Conservation (phyloP, 2,888 invertebrate genomes). For the Caenorhabditis macrosperma region DNA sequence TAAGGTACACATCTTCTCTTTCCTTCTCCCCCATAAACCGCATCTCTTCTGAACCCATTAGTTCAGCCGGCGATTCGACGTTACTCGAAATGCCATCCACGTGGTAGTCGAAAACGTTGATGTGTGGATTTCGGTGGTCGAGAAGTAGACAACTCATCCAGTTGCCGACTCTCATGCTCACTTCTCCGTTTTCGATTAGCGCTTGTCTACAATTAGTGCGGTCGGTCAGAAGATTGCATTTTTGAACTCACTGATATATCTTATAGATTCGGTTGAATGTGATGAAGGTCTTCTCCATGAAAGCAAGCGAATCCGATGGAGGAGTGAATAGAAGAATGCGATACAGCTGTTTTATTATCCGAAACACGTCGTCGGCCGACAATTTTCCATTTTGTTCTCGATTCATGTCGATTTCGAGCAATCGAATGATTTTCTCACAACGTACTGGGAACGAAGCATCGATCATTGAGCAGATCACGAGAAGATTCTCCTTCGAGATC, state of each 20-base stretch:
- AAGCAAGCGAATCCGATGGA: slow-evolving; percentile 62
- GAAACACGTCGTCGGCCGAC: slow-evolving; percentile 66
- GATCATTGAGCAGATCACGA: slow-evolving; percentile 49
- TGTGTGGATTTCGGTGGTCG: slow-evolving; percentile 73
- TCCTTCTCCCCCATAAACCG: slow-evolving; percentile 61
- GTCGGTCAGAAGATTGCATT: neutral
- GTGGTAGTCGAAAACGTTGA: slow-evolving; percentile 64
- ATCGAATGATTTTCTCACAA: slow-evolving; percentile 52
- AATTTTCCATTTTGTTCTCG: slow-evolving; percentile 32
- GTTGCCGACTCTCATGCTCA: slow-evolving; percentile 68
- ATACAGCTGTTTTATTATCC: slow-evolving; percentile 71
- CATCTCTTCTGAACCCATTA: slow-evolving; percentile 70
- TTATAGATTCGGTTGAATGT: slow-evolving; percentile 37
- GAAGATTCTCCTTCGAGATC: slow-evolving; percentile 25
- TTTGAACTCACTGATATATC: slow-evolving; percentile 24
- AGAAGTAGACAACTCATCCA: slow-evolving; percentile 75
- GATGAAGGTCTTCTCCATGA: slow-evolving; percentile 64
- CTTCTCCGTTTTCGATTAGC: slow-evolving; percentile 41
- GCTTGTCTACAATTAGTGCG: slow-evolving; percentile 19
- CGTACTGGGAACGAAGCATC: slow-evolving; percentile 54
- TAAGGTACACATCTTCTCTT: slow-evolving; percentile 71
- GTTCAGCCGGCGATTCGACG: slow-evolving; percentile 41
- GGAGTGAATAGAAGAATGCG: slow-evolving; percentile 73
- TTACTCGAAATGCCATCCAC: slow-evolving; percentile 57
- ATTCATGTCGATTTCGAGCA: slow-evolving; percentile 50